A percentile compares a stretch with the other conserved stretches of the same genome.
These are phyloP conservation scores for Pterostichus niger DNA, from an alignment of 2,888 invertebrate species.

Conservation along the genomic window DNA sequence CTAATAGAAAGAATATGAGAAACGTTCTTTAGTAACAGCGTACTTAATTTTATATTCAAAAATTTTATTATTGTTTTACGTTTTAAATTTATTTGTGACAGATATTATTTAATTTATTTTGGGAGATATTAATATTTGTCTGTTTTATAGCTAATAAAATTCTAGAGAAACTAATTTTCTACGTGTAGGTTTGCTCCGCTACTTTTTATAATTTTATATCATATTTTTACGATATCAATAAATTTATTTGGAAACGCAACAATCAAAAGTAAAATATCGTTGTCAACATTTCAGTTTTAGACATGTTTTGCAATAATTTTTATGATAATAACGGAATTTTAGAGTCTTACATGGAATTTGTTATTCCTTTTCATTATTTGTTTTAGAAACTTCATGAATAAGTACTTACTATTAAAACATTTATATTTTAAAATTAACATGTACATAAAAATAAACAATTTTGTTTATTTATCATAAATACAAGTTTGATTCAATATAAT, in stretches of 20 bases:
- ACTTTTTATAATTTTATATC: conserved; percentile 45
- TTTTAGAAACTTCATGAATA: too few relatives aligned
- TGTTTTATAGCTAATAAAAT: conserved; percentile 46
- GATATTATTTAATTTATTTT: conserved; percentile 43
- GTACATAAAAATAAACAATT: too few relatives aligned
- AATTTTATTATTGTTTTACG: conserved; percentile 44
- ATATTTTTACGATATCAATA: conserved; percentile 48
- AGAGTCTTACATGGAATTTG: background rate
- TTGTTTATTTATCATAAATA: too few relatives aligned
- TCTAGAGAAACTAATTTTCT: conserved; percentile 44
- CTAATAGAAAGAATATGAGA: conserved; percentile 10
- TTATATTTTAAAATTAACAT: too few relatives aligned
- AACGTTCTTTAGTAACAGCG: background rate
- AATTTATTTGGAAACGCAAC: conserved; percentile 39
- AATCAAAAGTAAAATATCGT: conserved; percentile 39
- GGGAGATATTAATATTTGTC: conserved; percentile 41
- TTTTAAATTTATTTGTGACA: conserved; percentile 46
- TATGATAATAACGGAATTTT: conserved; percentile 28
- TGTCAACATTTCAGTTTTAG: conserved; percentile 16
- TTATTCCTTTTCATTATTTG: too few relatives aligned
- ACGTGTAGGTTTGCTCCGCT: conserved; percentile 48
- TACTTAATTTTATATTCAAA: conserved; percentile 28
- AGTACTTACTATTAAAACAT: too few relatives aligned
- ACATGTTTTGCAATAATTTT: conserved; percentile 24
- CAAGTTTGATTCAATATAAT: too few relatives aligned